Evolutionary conservation across 2,888 invertebrate species (phyloP), one percentile per base, ranked within the genome.

Genomic region (Fragum whitleyi): DNA sequence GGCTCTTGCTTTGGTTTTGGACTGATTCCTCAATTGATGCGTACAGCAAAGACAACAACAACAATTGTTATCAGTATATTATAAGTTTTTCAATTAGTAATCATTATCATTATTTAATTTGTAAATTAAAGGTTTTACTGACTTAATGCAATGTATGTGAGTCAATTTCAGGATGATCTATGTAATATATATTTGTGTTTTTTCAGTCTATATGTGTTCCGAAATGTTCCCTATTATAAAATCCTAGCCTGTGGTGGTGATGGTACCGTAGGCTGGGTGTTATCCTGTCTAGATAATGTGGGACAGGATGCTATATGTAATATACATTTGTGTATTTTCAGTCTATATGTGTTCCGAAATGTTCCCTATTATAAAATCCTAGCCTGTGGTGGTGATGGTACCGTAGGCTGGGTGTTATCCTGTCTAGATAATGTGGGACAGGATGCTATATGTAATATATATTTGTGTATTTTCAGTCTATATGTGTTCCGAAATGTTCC

Each of bases 171-270:
- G n/a, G n/a, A n/a, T n/a, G n/a, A n/a, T n/a, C n/a, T n/a, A n/a
- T n/a, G n/a, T n/a, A n/a, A n/a, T 26, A 14, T 47, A 2, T 23
- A 21, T 47, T 26, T 47, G 2, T 53, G 14, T 53, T 11, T 28
- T 81, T 82, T 69, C 77, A 97, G 97, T n/a, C n/a, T n/a, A n/a
- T 28, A 11, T 61, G 28, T 61, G 29, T 61, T 61, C 32, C 28
- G 29, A 61, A 61, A 11, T 61, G 29, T 61, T 61, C 29, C 61
- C 14, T 61, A 32, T 61, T 61, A 32, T 16, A 32, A 98, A 95
- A 99, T 99, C 94, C 95, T 99, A 93, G 99, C 99, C 84, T 99
- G 99, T 95, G 99, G 99, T 77, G 99, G 99, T 19, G 99, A 99
- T 94, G 99, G 99, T 82, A 99, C 99, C 74, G 98, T 99, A 91